Evolutionary conservation across 2,888 invertebrate genomes (phyloP).

Genomic region (Dynastes hyllus): DNA sequence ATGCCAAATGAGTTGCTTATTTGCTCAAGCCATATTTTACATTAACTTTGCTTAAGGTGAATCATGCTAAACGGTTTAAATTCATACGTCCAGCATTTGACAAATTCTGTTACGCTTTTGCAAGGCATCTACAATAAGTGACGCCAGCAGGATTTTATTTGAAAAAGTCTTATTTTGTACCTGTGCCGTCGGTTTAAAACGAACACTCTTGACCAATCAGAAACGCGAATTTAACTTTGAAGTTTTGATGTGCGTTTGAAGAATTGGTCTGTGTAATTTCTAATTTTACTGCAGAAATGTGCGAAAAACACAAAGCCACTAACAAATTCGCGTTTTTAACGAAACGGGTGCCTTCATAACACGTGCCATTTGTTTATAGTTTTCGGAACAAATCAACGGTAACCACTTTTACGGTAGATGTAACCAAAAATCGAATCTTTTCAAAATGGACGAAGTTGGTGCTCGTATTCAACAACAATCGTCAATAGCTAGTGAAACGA

Average conservation of each 20-base stretch:
- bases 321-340: constrained; percentile 34
- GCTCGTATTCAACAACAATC: constrained; percentile 68
- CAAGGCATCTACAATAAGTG: constrained; percentile 2
- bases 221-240: constrained; percentile 67
- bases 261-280: constrained; percentile 55
- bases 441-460: constrained; percentile 71
- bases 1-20: no score
- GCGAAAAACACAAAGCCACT: constrained; percentile 58
- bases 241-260: constrained; percentile 67
- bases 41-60: background rate
- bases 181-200: constrained; percentile 37
- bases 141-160: constrained; percentile 22
- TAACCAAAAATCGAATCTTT: constrained; percentile 58
- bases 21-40: background rate
- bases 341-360: constrained; percentile 39
- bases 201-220: constrained; percentile 63
- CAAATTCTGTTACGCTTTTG: background rate
- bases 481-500: constrained; percentile 69
- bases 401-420: constrained; percentile 58
- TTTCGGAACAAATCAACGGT: constrained; percentile 26
- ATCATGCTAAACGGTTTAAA: constrained; percentile 26
- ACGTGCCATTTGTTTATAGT: constrained; percentile 41
- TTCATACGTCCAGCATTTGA: background rate
- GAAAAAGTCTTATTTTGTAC: constrained; percentile 31
- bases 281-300: constrained; percentile 40